Evolutionary conservation across 2,888 invertebrate genomes (phyloP), one percentile per base, ranked within the genome.

Genomic region (Agrotis puta): DNA sequence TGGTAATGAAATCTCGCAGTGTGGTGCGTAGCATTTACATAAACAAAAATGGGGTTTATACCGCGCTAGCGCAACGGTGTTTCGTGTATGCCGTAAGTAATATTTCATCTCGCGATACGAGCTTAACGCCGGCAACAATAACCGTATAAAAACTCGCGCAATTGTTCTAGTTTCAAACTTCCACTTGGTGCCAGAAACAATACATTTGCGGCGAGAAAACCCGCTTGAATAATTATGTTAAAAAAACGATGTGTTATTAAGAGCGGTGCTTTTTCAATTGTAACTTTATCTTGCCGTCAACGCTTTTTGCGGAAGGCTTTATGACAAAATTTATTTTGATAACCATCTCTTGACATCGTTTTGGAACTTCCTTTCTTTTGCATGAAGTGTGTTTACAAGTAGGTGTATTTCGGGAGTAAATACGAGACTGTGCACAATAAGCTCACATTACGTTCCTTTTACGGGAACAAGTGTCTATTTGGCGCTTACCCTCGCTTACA

Each of bases 401-500:
- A 39, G 14, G 33, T 50, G 62, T 79, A 58, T 77, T 79, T 73
- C 22, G 54, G 70, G 57, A 65, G 72, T 69, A 65, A 74, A 83
- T 71, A 78, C 77, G 66, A 48, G 57, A 74, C 72, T 75, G 58
- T 56, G 62, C 56, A 84, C 68, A 85, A 72, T 85, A 70, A 67
- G 74, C 62, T 64, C 73, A 33, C 67, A 80, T 85, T 78, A 74
- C 71, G 69, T 63, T 78, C 74, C 66, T 77, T 82, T 86, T 70
- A 70, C 57, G 77, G 68, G 72, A 59, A 79, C 74, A 79, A 87
- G 84, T 82, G 81, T 82, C 77, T 82, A 82, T 87, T 86, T 87
- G 82, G 79, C 62, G 79, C 81, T 83, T 84, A 82, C 83, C 83
- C 84, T 82, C 82, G 70, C 84, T 78, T 80, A 84, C 82, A 81